Evolutionary conservation across 2,113 vertebrate species (phyloP).

Genomic region (Rousettus leschenaultii): DNA sequence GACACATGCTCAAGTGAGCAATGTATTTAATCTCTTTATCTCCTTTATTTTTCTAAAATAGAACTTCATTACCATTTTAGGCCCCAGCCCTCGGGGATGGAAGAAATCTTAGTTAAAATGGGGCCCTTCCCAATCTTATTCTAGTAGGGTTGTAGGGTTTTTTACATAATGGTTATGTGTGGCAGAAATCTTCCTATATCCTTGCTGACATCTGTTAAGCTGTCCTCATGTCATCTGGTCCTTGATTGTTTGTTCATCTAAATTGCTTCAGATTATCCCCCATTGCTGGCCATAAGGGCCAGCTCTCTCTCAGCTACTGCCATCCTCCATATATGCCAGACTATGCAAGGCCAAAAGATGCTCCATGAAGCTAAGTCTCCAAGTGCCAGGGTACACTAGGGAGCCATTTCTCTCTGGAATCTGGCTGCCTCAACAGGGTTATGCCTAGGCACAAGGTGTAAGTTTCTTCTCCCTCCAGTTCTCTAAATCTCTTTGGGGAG

Average conservation of each 20-base stretch:
- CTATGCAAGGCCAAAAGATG: not conserved
- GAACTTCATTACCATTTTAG: not conserved
- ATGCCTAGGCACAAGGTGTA: not conserved
- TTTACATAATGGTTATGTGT: not conserved
- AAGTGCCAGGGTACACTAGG: not conserved
- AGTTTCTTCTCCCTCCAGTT: not conserved
- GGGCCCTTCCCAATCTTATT: not conserved
- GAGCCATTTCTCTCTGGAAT: not conserved
- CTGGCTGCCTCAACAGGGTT: not conserved
- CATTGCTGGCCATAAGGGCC: not conserved
- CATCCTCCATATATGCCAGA: not conserved
- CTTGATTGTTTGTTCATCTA: not conserved
- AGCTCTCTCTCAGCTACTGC: not conserved
- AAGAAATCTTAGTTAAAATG: not conserved
- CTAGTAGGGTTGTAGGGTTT: not conserved
- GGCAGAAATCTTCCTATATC: not conserved
- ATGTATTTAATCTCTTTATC: not conserved
- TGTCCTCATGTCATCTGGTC: not conserved
- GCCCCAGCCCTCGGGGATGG: not conserved
- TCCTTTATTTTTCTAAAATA: not conserved
- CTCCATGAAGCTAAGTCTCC: not conserved
- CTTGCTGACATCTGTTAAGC: not conserved
- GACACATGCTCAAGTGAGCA: not conserved
- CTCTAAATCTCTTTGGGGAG: fast-evolving
- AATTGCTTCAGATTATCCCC: not conserved